Evolutionary conservation across 2,888 invertebrate species (phyloP), one percentile per base, ranked within the genome.

Genomic region (Archaeoteleia sp.): DNA sequence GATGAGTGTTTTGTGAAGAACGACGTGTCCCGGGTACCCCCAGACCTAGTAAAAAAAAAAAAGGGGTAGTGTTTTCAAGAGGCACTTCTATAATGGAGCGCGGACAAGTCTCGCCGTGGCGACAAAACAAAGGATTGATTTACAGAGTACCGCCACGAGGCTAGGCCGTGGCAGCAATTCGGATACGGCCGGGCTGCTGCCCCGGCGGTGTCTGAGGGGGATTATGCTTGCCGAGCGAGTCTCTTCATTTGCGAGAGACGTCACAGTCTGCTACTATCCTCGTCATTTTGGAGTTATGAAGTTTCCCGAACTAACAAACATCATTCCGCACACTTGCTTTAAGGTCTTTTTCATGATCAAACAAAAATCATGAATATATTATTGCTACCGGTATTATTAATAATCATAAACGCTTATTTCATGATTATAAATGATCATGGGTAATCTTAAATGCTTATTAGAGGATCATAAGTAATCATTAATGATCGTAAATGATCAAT

Each of bases 51-150:
- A 20, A 20, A 4, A 20, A 20, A 20, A 20, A 61, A 51, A 53
- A 49, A 54, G 49, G 35, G 27, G 25, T 54, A 20, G 62, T 43
- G 54, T 60, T 63, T 63, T 62, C 54, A 68, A 68, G 68, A 63
- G 58, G 58, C 45, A 58, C 68, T 68, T 68, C 43, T 46, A 67
- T 67, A 67, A 67, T 67, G 57, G 35, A 48, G 60, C 43, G 51
- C 62, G 67, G 68, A 58, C 63, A 58, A 68, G 62, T 62, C 68
- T 60, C 54, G 29, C 37, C 43, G 42, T 27, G 48, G 68, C 58
- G 68, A 68, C 62, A 58, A 67, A 71, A 77, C 68, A 72, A 70
- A 61, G 72, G 74, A 74, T 76, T 73, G 74, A 74, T 76, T 70
- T 70, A 71, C 67, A 49, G 73, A 71, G 72, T 68, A 72, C 72